Evolutionary conservation across 2,797 vertebrate genomes (phyloP).

Genomic region (Alauda arvensis): DNA sequence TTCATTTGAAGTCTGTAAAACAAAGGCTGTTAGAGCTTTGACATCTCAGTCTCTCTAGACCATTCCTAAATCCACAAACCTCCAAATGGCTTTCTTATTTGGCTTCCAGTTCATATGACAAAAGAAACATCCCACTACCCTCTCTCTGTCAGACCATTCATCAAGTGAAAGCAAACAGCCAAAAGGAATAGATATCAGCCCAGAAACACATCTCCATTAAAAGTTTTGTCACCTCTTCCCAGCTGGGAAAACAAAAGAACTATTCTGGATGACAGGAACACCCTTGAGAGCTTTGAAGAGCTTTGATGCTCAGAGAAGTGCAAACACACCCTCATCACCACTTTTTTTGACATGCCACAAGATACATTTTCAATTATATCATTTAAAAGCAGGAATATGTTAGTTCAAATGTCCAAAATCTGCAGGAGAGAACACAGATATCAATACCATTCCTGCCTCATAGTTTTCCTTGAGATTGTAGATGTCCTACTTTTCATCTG

Average conservation of each 20-base stretch:
- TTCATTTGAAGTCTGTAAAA: neutral
- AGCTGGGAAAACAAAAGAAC: constrained; percentile 13
- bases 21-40: neutral
- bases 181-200: neutral
- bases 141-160: neutral
- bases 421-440: neutral
- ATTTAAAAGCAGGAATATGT: neutral
- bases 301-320: neutral
- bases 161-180: neutral
- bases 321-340: neutral
- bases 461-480: neutral
- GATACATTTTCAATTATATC: neutral
- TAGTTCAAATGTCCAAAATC: neutral
- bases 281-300: neutral
- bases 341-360: neutral
- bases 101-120: neutral
- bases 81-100: neutral
- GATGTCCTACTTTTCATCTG: neutral
- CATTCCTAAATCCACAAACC: neutral
- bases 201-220: neutral
- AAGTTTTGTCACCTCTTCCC: constrained; percentile 11
- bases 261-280: neutral
- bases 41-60: neutral
- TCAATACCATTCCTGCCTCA: neutral
- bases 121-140: neutral